Evolutionary conservation across 37 sponge, comb jelly and placozoan species (phyloP).

Genomic region (Spongilla lacustris): DNA sequence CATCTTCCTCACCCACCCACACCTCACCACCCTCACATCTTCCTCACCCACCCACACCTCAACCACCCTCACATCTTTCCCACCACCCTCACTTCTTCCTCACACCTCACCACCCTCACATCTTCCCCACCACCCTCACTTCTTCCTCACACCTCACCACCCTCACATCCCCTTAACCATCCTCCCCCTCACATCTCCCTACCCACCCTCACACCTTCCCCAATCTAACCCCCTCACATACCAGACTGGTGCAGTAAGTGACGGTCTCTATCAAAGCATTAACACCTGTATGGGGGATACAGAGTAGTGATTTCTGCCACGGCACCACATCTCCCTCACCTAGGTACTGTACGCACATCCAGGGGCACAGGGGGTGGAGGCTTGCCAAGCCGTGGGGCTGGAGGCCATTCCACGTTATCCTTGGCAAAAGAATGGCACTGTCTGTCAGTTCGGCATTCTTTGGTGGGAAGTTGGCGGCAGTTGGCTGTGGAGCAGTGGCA

Average conservation of each 20-base stretch:
- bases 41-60: too few species aligned
- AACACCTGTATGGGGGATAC: conserved; percentile 32
- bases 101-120: neutral
- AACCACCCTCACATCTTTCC: neutral
- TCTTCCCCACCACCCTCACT: neutral
- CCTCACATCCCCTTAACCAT: neutral
- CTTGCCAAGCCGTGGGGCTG: conserved; percentile 23
- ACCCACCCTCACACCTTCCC: too few species aligned
- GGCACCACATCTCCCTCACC: conserved; percentile 40
- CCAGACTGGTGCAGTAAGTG: conserved; percentile 63
- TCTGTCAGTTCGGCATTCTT: conserved; percentile 13
- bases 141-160: neutral
- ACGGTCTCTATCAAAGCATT: conserved; percentile 62
- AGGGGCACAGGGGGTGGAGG: conserved; percentile 49
- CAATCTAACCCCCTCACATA: conserved; percentile 4
- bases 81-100: neutral
- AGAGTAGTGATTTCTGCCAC: too few species aligned
- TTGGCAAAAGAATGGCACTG: conserved; percentile 38
- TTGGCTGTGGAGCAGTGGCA: conserved; percentile 8
- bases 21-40: too few species aligned
- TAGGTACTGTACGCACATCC: conserved; percentile 71
- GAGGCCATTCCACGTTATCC: conserved; percentile 40
- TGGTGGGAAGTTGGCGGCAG: conserved; percentile 33
- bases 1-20: too few species aligned
- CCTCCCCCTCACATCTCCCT: too few species aligned